Conservation (phyloP, 2,113 vertebrate species). For the Cavia porcellus region DNA sequence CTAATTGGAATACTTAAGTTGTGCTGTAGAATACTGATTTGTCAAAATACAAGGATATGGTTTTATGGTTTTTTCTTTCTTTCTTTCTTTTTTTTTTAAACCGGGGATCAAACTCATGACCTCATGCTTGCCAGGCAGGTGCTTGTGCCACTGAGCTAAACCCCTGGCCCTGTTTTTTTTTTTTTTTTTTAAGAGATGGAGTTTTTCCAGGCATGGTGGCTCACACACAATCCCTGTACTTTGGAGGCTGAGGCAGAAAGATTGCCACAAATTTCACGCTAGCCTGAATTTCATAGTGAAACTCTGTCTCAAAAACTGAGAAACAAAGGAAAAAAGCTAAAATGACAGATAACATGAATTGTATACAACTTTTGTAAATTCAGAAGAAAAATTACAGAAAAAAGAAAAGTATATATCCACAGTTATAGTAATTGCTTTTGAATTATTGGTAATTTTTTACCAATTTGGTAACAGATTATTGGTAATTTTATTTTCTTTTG, state of each 20-base stretch:
- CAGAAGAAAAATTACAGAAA: background rate
- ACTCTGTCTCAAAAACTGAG: background rate
- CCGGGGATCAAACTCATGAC: no score
- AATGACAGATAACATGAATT: background rate
- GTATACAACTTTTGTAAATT: conserved; percentile 4
- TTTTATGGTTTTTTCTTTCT: background rate
- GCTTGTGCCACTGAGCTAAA: no score
- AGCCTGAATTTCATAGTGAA: background rate
- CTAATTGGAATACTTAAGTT: background rate
- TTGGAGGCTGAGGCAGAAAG: background rate
- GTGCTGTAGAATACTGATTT: background rate
- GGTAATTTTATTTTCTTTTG: background rate
- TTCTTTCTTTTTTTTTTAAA: no score
- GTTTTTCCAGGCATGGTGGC: background rate
- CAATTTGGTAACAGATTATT: no score
- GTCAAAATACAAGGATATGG: background rate
- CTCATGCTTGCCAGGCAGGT: no score
- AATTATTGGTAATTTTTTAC: no score
- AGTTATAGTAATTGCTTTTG: background rate
- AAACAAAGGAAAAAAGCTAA: background rate
- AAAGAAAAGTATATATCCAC: background rate
- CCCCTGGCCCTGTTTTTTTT: background rate
- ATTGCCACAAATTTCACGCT: background rate
- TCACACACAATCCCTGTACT: background rate
- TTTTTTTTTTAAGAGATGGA: background rate